These are phyloP conservation scores for Sminthurides aquaticus DNA, from an alignment of 2,888 invertebrate genomes.

Conservation along the genomic window DNA sequence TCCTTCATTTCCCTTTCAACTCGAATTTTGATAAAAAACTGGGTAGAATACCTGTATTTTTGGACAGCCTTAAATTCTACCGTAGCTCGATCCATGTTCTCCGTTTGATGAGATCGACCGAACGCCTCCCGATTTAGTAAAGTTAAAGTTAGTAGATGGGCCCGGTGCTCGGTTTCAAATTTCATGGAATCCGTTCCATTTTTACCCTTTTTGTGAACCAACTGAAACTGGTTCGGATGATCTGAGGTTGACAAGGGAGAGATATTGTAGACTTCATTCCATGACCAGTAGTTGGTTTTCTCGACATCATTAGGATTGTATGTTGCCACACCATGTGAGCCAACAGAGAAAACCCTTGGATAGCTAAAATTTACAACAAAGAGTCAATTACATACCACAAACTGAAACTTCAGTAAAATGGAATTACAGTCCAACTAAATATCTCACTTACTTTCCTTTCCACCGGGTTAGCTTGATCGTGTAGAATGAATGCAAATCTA, in stretches of 20 bases:
- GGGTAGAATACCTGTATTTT: constrained; percentile 34
- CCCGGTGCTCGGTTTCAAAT: constrained; percentile 91
- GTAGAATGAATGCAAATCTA: constrained; percentile 91
- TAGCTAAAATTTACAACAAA: constrained; percentile 57
- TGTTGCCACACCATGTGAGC: constrained; percentile 89
- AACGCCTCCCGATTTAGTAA: constrained; percentile 71
- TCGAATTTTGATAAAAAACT: background rate
- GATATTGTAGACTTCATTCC: constrained; percentile 68
- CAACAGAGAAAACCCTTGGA: constrained; percentile 93
- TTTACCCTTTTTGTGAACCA: constrained; percentile 60
- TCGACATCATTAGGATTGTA: constrained; percentile 88
- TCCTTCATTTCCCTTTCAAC: too few species aligned
- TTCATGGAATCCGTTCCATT: constrained; percentile 89
- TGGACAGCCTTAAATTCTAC: constrained; percentile 37
- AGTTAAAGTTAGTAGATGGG: constrained; percentile 85
- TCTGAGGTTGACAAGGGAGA: constrained; percentile 51
- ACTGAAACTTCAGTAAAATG: background rate
- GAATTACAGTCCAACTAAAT: too few species aligned
- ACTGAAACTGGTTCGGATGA: constrained; percentile 50
- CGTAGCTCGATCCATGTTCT: constrained; percentile 40
- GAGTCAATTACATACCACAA: constrained; percentile 9
- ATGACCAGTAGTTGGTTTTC: constrained; percentile 88
- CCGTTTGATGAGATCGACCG: constrained; percentile 44
- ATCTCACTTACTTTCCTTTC: constrained; percentile 94
- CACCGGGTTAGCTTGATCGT: constrained; percentile 92